phyloP scores from a whole-genome alignment of 2,113 vertebrate species.

The Polypterus senegalus region DNA sequence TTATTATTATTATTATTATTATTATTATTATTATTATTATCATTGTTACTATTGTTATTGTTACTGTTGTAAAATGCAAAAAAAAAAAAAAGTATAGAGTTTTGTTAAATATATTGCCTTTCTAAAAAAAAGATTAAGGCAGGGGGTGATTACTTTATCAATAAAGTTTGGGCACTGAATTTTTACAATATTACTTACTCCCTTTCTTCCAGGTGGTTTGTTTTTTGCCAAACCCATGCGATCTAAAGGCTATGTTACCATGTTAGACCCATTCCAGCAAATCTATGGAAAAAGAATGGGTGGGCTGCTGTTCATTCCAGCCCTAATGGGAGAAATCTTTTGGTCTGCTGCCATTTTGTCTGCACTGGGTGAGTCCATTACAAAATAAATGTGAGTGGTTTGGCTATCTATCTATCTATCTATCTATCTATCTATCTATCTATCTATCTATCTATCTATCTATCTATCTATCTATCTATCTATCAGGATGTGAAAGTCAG shows the following conservation, averaged over 20 bases:
- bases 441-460: too few relatives aligned
- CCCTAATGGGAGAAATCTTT: conserved; percentile 95
- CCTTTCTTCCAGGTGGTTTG: conserved; percentile 65
- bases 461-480: too few relatives aligned
- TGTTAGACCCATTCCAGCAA: conserved; percentile 95
- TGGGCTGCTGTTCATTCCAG: conserved; percentile 86
- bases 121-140: too few relatives aligned
- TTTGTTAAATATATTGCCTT: too few relatives aligned
- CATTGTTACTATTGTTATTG: too few relatives aligned
- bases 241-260: conserved; percentile 87
- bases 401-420: too few relatives aligned
- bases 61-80: not conserved
- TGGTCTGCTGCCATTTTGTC: conserved; percentile 97
- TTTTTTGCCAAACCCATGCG: conserved; percentile 98
- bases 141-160: too few relatives aligned
- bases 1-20: too few relatives aligned
- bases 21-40: not conserved
- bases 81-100: too few relatives aligned
- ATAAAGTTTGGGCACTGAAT: not conserved
- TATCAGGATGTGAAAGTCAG: too few relatives aligned
- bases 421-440: too few relatives aligned
- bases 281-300: conserved; percentile 93
- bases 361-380: conserved; percentile 67
- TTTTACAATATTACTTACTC: conserved; percentile 7
- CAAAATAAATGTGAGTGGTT: not conserved